These are phyloP conservation scores for Paramisgurnus dabryanus DNA, from an alignment of 2,113 vertebrate genomes.

Conservation along the genomic window DNA sequence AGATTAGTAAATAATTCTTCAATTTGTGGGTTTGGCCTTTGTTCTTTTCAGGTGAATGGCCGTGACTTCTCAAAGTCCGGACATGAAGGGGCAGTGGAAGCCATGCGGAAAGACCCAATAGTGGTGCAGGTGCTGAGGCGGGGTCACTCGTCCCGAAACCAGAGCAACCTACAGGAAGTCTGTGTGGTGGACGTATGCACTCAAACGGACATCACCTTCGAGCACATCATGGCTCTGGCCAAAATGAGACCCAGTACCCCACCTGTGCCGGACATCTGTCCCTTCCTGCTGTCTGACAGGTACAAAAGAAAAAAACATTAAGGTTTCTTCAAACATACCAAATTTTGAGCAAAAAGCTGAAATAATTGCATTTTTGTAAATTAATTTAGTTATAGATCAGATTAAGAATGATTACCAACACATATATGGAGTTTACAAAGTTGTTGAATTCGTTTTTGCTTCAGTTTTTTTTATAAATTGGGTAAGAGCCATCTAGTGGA, in stretches of 20 bases:
- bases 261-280: slow-evolving; percentile 93
- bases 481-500: too few species aligned
- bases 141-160: slow-evolving; percentile 69
- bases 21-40: background rate
- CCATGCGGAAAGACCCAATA: slow-evolving; percentile 90
- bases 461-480: too few species aligned
- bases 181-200: slow-evolving; percentile 85
- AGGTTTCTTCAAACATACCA: too few species aligned
- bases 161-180: slow-evolving; percentile 71
- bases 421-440: too few species aligned
- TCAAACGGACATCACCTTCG: slow-evolving; percentile 95
- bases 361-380: too few species aligned
- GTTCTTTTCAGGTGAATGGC: slow-evolving; percentile 83
- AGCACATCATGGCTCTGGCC: slow-evolving; percentile 92
- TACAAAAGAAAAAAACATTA: slow-evolving; percentile 57
- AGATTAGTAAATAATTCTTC: background rate
- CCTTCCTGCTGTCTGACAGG: slow-evolving; percentile 95
- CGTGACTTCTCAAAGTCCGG: slow-evolving; percentile 88
- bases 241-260: slow-evolving; percentile 88
- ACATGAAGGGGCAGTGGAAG: slow-evolving; percentile 87
- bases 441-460: too few species aligned
- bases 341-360: too few species aligned
- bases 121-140: slow-evolving; percentile 89
- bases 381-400: too few species aligned
- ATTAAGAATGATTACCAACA: too few species aligned